Conservation (phyloP, 2,113 vertebrate species). For the Daubentonia madagascariensis region DNA sequence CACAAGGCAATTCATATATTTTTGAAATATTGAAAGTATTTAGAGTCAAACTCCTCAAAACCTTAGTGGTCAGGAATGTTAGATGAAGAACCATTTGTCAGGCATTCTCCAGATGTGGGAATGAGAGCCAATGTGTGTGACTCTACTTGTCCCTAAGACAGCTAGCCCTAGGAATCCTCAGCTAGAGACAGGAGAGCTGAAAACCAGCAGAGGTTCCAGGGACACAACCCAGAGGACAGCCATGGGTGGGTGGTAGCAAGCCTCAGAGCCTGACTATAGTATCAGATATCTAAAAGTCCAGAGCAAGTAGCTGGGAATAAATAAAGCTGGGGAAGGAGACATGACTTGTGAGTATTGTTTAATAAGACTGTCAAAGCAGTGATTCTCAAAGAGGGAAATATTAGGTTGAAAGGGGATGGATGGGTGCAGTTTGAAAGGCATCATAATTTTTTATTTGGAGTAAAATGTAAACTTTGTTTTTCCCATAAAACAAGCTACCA, state of each 20-base stretch:
- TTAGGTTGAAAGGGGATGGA: background rate
- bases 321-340: background rate
- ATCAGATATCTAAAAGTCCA: background rate
- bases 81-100: background rate
- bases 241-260: background rate
- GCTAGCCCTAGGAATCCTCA: background rate
- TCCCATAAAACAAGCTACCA: background rate
- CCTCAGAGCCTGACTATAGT: background rate
- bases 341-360: background rate
- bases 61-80: background rate
- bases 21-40: constrained; percentile 8
- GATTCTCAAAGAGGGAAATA: background rate
- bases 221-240: background rate
- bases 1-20: background rate
- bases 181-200: background rate
- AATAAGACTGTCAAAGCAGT: background rate
- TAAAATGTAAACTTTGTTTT: background rate
- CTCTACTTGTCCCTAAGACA: background rate
- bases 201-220: background rate
- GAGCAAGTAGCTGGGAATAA: background rate
- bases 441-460: background rate
- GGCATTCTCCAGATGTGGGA: background rate
- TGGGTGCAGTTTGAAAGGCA: background rate
- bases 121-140: background rate
- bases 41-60: background rate